These are phyloP conservation scores for Uropsilus gracilis DNA, from an alignment of 2,113 vertebrate species.

Conservation along the genomic window DNA sequence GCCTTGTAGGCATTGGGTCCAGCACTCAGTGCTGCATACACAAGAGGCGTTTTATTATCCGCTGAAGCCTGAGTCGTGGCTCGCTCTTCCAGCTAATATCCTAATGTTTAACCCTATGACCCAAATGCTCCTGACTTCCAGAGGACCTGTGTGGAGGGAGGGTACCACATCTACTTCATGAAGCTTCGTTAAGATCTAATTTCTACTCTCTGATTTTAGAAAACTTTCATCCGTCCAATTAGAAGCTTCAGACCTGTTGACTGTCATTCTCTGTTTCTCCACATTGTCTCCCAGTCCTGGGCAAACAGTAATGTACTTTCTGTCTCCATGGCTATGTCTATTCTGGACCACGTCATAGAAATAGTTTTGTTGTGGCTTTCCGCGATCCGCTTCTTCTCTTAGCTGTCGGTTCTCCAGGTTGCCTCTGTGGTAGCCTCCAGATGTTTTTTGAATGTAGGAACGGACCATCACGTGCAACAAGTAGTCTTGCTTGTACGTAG, in stretches of 20 bases:
- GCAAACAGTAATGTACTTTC: background rate
- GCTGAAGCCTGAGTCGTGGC: background rate
- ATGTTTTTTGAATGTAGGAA: background rate
- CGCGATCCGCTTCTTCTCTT: background rate
- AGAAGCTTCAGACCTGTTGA: background rate
- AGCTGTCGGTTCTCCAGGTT: background rate
- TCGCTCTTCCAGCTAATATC: background rate
- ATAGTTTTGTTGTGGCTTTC: background rate
- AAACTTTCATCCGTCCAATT: background rate
- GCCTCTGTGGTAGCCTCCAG: fast-evolving
- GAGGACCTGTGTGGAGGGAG: background rate
- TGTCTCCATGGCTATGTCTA: background rate
- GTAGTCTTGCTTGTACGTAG: background rate
- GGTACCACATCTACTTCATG: background rate
- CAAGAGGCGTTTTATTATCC: background rate
- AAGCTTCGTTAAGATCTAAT: background rate
- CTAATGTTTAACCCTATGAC: background rate
- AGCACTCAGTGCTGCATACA: background rate
- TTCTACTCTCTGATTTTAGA: background rate
- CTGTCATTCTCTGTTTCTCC: background rate
- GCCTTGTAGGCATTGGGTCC: background rate
- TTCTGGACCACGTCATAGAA: background rate
- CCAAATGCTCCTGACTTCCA: background rate
- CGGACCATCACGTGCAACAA: background rate
- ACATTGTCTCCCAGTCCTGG: background rate